Conservation (phyloP, 1,140 invertebrate genomes). For the Ceratosolen solmsi region DNA sequence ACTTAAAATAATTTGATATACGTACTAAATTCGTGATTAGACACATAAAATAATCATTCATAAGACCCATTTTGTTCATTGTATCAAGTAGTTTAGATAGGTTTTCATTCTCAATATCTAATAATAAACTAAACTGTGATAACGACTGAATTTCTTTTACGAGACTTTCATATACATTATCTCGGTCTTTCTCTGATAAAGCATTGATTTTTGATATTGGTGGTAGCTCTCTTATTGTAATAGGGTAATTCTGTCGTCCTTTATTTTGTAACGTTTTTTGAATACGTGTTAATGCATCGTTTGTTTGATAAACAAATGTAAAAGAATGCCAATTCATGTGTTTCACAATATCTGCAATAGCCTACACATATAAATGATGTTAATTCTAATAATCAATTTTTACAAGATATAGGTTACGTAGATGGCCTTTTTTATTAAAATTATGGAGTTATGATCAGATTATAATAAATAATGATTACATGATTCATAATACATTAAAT, state of each 20-base stretch:
- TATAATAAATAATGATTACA: no score
- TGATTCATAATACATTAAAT: no score
- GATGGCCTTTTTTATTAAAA: no score
- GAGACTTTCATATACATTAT: constrained; percentile 44
- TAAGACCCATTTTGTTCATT: constrained; percentile 40
- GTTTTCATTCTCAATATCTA: constrained; percentile 46
- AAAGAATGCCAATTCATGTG: constrained; percentile 48
- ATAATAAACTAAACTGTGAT: constrained; percentile 34
- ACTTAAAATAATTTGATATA: no score
- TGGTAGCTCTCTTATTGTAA: constrained; percentile 33
- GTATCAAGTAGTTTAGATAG: constrained; percentile 31
- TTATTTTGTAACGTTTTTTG: constrained; percentile 35
- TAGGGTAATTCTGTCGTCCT: constrained; percentile 4
- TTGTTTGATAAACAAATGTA: constrained; percentile 45
- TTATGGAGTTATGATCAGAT: no score
- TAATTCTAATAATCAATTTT: background rate
- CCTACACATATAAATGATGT: constrained; percentile 1
- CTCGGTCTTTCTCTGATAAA: constrained; percentile 29
- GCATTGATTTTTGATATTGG: constrained; percentile 27
- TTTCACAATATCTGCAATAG: constrained; percentile 40
- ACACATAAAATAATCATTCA: constrained; percentile 49
- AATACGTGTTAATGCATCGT: constrained; percentile 40
- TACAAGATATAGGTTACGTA: background rate
- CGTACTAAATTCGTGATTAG: constrained; percentile 35
- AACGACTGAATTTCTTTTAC: constrained; percentile 41